These are phyloP conservation scores for Carcharodon carcharias DNA, from an alignment of 2,797 vertebrate species.

Conservation along the genomic window DNA sequence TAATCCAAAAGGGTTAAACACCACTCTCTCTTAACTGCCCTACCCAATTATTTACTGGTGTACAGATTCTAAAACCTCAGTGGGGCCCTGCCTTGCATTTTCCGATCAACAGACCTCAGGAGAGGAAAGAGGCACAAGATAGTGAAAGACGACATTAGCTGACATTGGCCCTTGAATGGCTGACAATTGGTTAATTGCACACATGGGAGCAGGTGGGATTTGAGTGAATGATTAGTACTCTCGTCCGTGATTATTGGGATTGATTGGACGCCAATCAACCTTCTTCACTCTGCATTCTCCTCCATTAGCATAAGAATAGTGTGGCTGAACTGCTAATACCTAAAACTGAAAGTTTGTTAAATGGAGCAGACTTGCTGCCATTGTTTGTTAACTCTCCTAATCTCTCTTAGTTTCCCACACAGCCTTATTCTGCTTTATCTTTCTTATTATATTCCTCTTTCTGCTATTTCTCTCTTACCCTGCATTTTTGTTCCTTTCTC, in stretches of 20 bases:
- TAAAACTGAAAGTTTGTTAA: not conserved
- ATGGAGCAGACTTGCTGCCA: not conserved
- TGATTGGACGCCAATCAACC: not conserved
- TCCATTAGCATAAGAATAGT: not conserved
- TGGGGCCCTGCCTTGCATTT: not conserved
- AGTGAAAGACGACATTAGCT: not conserved
- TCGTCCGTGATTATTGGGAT: not conserved
- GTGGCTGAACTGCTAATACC: not conserved
- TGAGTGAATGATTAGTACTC: not conserved
- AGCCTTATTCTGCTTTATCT: not conserved
- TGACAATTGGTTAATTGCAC: not conserved
- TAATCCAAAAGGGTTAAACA: not conserved
- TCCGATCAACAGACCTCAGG: not conserved
- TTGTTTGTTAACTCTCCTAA: not conserved
- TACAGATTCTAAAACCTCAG: not conserved
- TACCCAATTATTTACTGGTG: not conserved
- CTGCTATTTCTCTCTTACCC: not conserved
- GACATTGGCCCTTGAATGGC: not conserved
- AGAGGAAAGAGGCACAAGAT: not conserved
- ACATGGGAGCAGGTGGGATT: not conserved
- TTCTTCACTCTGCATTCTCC: not conserved
- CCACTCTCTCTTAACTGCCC: not conserved
- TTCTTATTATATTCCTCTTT: not conserved
- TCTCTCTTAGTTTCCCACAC: not conserved
- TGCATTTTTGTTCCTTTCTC: not conserved